Percentiles rank a stretch among this genome's conserved stretches.
phyloP scores from a whole-genome alignment of 2,888 invertebrate species.

The Dendrolimus pini region DNA sequence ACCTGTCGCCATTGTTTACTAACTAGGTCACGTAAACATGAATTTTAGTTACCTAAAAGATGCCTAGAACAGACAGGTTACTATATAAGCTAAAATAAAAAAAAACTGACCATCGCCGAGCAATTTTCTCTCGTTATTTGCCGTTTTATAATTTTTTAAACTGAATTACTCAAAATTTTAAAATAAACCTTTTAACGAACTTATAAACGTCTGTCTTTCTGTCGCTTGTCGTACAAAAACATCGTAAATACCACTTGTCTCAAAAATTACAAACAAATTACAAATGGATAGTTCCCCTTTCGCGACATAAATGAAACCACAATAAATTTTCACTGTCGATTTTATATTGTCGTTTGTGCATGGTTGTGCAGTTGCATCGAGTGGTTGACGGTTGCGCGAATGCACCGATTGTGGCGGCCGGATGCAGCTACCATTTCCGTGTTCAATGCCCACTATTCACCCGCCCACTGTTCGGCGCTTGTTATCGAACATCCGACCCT shows the following conservation, averaged over 20 bases:
- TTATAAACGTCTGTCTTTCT: no score
- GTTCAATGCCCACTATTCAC: slow-evolving; percentile 47
- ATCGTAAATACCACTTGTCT: no score
- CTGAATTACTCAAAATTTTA: no score
- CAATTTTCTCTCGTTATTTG: no score
- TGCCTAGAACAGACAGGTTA: neutral
- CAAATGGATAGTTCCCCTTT: no score
- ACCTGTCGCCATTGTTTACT: slow-evolving; percentile 29
- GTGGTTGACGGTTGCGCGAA: slow-evolving; percentile 19
- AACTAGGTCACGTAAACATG: slow-evolving; percentile 45
- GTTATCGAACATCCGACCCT: slow-evolving; percentile 35
- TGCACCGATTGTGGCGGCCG: slow-evolving; percentile 56
- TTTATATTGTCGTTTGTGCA: slow-evolving; percentile 13
- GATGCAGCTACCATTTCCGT: slow-evolving; percentile 58
- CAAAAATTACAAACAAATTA: no score
- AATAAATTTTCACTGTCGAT: slow-evolving; percentile 16
- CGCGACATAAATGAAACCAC: neutral
- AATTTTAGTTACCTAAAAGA: slow-evolving; percentile 15
- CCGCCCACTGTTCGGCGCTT: slow-evolving; percentile 32
- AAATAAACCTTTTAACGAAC: no score
- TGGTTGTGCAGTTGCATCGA: slow-evolving; percentile 21
- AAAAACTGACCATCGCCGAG: no score
- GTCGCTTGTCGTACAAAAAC: no score
- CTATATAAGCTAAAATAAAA: no score
- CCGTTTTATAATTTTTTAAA: no score